phyloP scores from a whole-genome alignment of 2,888 invertebrate species.

The Chrysolina haemoptera region DNA sequence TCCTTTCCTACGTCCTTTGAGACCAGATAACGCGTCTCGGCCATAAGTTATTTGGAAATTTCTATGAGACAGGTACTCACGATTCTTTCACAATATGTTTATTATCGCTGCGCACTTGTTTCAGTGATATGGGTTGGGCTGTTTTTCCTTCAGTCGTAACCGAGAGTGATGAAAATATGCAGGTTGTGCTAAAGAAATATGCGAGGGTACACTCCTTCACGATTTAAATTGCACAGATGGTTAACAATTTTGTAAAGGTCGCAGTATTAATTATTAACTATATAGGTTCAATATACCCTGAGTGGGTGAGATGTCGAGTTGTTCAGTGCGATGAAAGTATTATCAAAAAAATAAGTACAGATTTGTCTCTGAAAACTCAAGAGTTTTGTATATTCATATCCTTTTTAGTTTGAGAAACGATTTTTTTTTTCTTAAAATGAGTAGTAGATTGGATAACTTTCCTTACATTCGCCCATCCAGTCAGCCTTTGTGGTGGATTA shows the following conservation, averaged over 20 bases:
- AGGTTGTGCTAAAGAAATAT: conserved; percentile 12
- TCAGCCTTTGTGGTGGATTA: too few relatives aligned
- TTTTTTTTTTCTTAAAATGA: too few relatives aligned
- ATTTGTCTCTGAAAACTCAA: too few relatives aligned
- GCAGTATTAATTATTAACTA: neutral
- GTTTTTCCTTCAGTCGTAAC: conserved; percentile 1
- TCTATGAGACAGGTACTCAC: conserved; percentile 50
- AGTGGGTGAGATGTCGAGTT: too few relatives aligned
- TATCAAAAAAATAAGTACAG: too few relatives aligned
- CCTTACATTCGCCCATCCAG: too few relatives aligned
- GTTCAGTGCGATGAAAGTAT: too few relatives aligned
- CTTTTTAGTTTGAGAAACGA: too few relatives aligned
- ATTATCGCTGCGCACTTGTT: conserved; percentile 39
- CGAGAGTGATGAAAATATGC: neutral
- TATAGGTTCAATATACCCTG: neutral
- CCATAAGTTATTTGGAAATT: conserved; percentile 49
- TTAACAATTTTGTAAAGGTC: neutral
- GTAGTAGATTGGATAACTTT: too few relatives aligned
- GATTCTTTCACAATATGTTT: conserved; percentile 47
- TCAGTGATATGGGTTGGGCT: conserved; percentile 30
- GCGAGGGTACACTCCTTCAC: conserved; percentile 8
- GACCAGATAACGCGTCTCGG: conserved; percentile 40
- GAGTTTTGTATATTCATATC: too few relatives aligned
- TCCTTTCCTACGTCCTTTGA: conserved; percentile 34
- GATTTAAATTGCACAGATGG: neutral